Percentiles rank a stretch among this genome's conserved stretches.
Conservation (phyloP, 2,797 vertebrate species). For the Molossus alvarezi region DNA sequence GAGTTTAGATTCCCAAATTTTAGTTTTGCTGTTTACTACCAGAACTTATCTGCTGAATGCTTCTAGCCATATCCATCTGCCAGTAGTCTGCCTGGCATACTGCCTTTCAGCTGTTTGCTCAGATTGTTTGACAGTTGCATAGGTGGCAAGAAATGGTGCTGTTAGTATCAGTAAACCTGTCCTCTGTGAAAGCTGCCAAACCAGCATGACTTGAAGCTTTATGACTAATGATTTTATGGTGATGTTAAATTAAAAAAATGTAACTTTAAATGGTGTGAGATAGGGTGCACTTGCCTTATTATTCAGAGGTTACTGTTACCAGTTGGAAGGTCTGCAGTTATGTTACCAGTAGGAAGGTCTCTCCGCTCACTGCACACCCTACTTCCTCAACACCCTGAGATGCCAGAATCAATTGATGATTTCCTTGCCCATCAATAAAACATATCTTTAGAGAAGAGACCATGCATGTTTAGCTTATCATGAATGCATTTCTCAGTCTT, state of each 20-base stretch:
- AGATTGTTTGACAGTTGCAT: constrained; percentile 60
- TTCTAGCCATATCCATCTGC: constrained; percentile 19
- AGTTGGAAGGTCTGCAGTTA: background rate
- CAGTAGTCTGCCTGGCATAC: constrained; percentile 12
- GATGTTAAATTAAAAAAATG: background rate
- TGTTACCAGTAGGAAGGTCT: background rate
- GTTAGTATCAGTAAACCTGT: constrained; percentile 45
- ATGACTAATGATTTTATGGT: constrained; percentile 11
- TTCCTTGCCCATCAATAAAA: constrained; percentile 18
- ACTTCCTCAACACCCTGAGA: background rate
- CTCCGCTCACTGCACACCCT: background rate
- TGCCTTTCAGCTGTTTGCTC: constrained; percentile 33
- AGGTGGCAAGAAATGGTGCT: constrained; percentile 41
- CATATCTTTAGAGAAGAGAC: background rate
- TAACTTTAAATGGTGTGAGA: constrained; percentile 1
- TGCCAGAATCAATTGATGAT: background rate
- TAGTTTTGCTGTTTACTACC: constrained; percentile 35
- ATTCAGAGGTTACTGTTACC: background rate
- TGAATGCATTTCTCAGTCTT: constrained; percentile 31
- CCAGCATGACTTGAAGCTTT: constrained; percentile 23
- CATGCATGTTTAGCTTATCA: background rate
- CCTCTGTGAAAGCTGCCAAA: constrained; percentile 33
- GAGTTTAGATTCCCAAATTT: constrained; percentile 37
- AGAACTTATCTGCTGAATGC: constrained; percentile 37
- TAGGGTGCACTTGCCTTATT: background rate